These are phyloP conservation scores for Zoanthus sociatus DNA, from an alignment of 92 coral and sea anemone species.

Conservation along the genomic window DNA sequence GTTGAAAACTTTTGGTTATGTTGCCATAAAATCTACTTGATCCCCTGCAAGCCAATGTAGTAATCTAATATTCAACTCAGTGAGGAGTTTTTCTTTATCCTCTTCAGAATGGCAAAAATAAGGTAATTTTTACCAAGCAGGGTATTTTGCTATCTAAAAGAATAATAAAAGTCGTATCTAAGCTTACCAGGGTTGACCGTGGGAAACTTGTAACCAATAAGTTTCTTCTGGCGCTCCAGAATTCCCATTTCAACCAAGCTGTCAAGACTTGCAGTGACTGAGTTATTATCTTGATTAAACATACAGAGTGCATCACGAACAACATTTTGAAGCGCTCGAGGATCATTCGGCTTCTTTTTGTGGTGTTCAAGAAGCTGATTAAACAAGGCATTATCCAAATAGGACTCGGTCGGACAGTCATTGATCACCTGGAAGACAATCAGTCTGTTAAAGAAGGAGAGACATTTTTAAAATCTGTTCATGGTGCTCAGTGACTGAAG, in stretches of 20 bases:
- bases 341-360: conserved; percentile 19
- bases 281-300: not conserved
- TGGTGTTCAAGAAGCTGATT: conserved; percentile 15
- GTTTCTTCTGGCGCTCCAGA: conserved; percentile 5
- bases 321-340: not conserved
- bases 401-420: conserved; percentile 13
- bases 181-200: conserved; percentile 37
- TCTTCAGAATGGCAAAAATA: no score
- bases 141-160: no score
- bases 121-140: no score
- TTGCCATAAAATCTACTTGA: no score
- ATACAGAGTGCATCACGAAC: not conserved
- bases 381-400: conserved; percentile 28
- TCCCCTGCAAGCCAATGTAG: no score
- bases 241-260: conserved; percentile 41
- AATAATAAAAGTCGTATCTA: no score
- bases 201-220: conserved; percentile 20
- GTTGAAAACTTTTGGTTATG: no score
- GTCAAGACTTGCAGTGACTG: conserved; percentile 18
- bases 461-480: not conserved
- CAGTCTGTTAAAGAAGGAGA: not conserved
- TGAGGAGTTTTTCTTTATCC: no score
- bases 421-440: conserved; percentile 7
- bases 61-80: no score
- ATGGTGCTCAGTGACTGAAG: no score